Evolutionary conservation across 2,113 vertebrate species (phyloP).

Genomic region (Etia nguti): DNA sequence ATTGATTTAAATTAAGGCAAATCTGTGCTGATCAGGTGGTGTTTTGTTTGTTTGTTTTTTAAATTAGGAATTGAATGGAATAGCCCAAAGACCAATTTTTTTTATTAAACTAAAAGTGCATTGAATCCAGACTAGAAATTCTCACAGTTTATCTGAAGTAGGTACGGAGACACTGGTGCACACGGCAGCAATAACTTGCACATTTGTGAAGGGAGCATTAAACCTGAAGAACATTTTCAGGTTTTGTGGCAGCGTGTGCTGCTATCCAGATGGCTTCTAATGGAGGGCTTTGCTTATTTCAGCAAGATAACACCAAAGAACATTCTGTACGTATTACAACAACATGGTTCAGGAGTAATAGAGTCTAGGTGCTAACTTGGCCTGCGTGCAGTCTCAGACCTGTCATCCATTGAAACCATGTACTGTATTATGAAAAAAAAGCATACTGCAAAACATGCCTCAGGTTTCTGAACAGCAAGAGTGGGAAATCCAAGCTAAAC

Average conservation of each 20-base stretch:
- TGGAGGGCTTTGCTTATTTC: background rate
- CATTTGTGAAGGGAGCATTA: background rate
- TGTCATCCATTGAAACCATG: background rate
- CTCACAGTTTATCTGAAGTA: background rate
- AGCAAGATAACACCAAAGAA: background rate
- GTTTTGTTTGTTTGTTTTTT: background rate
- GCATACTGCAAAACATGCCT: background rate
- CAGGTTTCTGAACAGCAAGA: background rate
- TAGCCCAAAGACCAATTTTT: background rate
- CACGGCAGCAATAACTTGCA: background rate
- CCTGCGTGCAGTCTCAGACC: background rate
- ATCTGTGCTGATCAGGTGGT: background rate
- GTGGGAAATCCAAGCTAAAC: background rate
- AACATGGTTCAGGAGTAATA: background rate
- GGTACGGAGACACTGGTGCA: background rate
- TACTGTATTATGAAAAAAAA: background rate
- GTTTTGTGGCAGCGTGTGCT: background rate
- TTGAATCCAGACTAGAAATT: background rate
- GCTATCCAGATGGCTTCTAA: background rate
- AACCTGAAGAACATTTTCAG: background rate
- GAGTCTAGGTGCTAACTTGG: background rate
- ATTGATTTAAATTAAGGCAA: background rate
- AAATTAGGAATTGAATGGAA: background rate
- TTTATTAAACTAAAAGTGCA: background rate
- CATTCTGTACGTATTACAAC: background rate